Base-by-base conservation (phyloP, 2,888 invertebrate genomes). In the Troilus luridus region DNA sequence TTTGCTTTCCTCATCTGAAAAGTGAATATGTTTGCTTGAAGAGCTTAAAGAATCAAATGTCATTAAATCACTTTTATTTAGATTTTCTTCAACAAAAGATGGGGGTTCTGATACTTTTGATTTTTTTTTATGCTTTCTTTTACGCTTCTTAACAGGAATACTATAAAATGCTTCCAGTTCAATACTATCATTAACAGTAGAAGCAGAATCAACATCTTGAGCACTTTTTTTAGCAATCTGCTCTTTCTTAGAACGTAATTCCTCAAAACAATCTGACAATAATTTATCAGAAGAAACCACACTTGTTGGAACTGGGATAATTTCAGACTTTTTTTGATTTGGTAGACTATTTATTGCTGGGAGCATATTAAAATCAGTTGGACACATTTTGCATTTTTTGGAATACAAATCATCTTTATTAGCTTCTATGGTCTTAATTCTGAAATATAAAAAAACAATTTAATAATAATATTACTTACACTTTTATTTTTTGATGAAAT, bases 91-190 rank as follows among this genome's bases (percentile, higher is more conserved):
- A 21, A n/a, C n/a, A 17, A 85, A n/a, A 21, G 11, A 11, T n/a
- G 27, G 21, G 6, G 21, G 8, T 85, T 56, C 56, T n/a, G n/a
- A 17, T 56, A 56, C n/a, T 85, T 85, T 88, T 1, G 21, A 58
- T 62, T 64, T 88, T n/a, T 88, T 88, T 41, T 88, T 88, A 88
- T 88, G 88, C 64, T 88, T 88, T 14, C 88, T 88, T 64, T 88
- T 88, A 27, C 88, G 88, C 27, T 88, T 88, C 21, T 64, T 88
- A 60, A 12, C 6, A 60, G 88, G 88, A 62, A 88, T 88, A 11
- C 88, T 27, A 85, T 56, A 85, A 21, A n/a, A 85, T n/a, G 21
- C 12, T 14, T 85, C n/a, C n/a, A 8, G 12, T 85, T n/a, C 85
- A 85, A 11, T 54, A 58, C 85, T 56, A 58, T 85, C 85, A 85